A percentile compares a stretch with the other conserved stretches of the same genome.
Conservation (phyloP, 35 echinoderm and acorn worm genomes). For the Lytechinus pictus region DNA sequence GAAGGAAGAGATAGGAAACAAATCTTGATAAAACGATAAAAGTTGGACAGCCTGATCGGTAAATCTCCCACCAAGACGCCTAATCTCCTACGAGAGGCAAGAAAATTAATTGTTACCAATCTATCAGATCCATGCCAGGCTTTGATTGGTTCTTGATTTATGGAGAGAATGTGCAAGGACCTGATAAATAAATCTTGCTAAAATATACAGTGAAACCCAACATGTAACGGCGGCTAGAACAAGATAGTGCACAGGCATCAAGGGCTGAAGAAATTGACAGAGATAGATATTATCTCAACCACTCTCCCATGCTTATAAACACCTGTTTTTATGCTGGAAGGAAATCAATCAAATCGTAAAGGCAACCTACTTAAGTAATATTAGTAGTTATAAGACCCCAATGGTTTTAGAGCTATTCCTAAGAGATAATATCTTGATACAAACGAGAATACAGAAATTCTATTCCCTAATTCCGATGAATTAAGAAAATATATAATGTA, state of each 20-base stretch:
- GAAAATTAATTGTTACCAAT: not conserved
- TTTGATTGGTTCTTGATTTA: not conserved
- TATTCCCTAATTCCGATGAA: too few relatives aligned
- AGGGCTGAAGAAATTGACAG: not conserved
- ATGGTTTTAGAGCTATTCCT: too few relatives aligned
- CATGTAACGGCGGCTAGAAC: not conserved
- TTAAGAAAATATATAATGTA: too few relatives aligned
- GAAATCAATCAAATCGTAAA: not conserved
- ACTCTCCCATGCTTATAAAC: not conserved
- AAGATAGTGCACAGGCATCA: not conserved
- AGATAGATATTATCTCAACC: not conserved
- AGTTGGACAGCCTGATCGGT: not conserved
- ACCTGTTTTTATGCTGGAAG: not conserved
- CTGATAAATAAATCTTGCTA: not conserved
- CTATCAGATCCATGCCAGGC: not conserved
- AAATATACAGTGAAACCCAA: not conserved
- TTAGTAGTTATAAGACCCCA: too few relatives aligned
- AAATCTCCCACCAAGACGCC: not conserved
- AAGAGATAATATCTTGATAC: too few relatives aligned
- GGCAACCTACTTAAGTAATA: too few relatives aligned
- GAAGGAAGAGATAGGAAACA: not conserved
- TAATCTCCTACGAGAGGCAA: not conserved
- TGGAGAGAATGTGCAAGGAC: not conserved
- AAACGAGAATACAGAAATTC: too few relatives aligned
- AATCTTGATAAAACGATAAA: conserved; percentile 6